Conservation (phyloP, 1,140 invertebrate species). For the Littorina saxatilis region DNA sequence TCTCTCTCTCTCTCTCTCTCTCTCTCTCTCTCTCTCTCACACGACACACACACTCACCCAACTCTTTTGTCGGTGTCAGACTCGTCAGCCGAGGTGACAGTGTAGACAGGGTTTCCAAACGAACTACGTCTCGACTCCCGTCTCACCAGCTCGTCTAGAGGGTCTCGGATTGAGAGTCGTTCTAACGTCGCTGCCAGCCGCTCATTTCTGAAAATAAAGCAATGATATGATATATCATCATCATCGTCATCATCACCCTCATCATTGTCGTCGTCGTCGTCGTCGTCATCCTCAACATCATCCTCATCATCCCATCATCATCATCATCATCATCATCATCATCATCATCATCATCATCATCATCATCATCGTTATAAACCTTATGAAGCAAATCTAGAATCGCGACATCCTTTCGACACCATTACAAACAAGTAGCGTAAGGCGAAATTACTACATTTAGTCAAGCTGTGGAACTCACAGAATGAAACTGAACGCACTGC, state of each 20-base stretch:
- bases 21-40: too few species aligned
- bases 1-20: too few species aligned
- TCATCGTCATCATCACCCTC: not conserved
- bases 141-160: constrained; percentile 37
- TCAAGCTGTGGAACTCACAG: too few species aligned
- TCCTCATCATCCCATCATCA: too few species aligned
- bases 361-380: not conserved
- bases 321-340: too few species aligned
- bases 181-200: constrained; percentile 33
- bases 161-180: constrained; percentile 34
- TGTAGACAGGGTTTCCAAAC: constrained; percentile 1
- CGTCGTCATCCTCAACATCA: too few species aligned
- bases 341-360: not conserved
- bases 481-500: too few species aligned
- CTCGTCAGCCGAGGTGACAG: not conserved
- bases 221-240: not conserved
- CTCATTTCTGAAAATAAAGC: constrained; percentile 12
- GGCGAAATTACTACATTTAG: too few species aligned
- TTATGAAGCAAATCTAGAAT: not conserved
- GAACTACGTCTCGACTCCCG: constrained; percentile 34
- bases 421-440: too few species aligned
- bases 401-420: not conserved
- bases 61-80: not conserved
- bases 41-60: not conserved
- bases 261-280: not conserved